A percentile compares a stretch with the other conserved stretches of the same genome.
These are phyloP conservation scores for Lepisosteus osseus DNA, from an alignment of 2,113 vertebrate species.

Conservation along the genomic window DNA sequence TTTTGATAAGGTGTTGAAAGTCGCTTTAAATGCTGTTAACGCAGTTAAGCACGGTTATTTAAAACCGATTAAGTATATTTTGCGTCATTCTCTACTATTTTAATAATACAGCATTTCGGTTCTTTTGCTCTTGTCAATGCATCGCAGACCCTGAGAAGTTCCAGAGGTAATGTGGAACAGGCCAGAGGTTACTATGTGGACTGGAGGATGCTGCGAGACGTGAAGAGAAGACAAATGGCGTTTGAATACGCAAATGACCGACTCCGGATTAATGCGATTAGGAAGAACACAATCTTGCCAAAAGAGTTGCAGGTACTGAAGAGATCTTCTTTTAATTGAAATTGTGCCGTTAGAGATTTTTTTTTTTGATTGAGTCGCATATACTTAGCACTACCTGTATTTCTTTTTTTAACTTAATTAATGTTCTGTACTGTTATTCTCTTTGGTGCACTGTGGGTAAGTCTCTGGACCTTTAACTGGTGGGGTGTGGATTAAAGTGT, in stretches of 20 bases:
- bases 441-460: no score
- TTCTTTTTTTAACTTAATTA: no score
- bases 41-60: no score
- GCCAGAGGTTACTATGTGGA: constrained; percentile 80
- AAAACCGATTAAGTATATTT: no score
- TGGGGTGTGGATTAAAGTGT: no score
- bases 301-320: constrained; percentile 83
- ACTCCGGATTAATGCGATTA: constrained; percentile 84
- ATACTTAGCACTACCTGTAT: not conserved
- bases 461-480: no score
- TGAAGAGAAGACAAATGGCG: constrained; percentile 85
- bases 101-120: no score
- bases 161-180: constrained; percentile 56
- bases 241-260: constrained; percentile 84
- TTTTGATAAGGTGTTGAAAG: no score
- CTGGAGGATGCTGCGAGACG: constrained; percentile 91
- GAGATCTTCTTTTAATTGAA: not conserved
- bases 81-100: no score
- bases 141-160: constrained; percentile 53
- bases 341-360: no score
- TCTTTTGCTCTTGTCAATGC: not conserved
- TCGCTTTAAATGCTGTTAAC: no score
- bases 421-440: no score
- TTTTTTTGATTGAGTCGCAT: not conserved
- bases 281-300: constrained; percentile 89